These are phyloP conservation scores for Sandelia bainsii DNA, from an alignment of 2,797 vertebrate genomes.

Conservation along the genomic window DNA sequence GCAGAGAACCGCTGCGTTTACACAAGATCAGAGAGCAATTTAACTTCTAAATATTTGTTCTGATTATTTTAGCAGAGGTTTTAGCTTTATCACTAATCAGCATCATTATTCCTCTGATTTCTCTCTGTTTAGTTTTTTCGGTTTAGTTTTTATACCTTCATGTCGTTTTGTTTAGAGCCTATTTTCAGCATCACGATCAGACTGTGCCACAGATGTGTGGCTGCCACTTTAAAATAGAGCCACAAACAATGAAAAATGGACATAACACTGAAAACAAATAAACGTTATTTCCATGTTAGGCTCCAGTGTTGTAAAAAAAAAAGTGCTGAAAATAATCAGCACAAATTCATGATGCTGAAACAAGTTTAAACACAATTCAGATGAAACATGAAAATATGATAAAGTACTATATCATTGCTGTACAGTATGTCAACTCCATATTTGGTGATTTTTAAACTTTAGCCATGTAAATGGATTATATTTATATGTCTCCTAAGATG, in stretches of 20 bases:
- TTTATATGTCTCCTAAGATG: background rate
- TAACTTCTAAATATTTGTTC: background rate
- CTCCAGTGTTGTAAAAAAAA: no score
- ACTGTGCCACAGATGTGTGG: background rate
- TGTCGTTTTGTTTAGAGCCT: background rate
- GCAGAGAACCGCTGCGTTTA: background rate
- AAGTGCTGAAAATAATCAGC: background rate
- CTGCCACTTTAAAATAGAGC: background rate
- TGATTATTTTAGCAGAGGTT: background rate
- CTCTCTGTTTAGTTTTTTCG: background rate
- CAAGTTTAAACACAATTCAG: background rate
- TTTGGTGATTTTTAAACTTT: background rate
- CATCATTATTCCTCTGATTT: background rate
- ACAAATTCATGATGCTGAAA: background rate
- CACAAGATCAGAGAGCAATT: background rate
- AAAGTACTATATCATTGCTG: background rate
- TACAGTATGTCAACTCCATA: background rate
- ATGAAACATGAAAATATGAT: background rate
- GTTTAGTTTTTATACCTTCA: background rate
- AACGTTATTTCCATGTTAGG: background rate
- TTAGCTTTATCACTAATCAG: background rate
- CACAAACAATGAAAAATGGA: background rate
- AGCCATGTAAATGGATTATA: background rate
- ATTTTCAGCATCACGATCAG: background rate
- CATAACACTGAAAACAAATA: no score